Evolutionary conservation across 2,888 invertebrate genomes (phyloP).

Genomic region (Sphecodes monilicornis): DNA sequence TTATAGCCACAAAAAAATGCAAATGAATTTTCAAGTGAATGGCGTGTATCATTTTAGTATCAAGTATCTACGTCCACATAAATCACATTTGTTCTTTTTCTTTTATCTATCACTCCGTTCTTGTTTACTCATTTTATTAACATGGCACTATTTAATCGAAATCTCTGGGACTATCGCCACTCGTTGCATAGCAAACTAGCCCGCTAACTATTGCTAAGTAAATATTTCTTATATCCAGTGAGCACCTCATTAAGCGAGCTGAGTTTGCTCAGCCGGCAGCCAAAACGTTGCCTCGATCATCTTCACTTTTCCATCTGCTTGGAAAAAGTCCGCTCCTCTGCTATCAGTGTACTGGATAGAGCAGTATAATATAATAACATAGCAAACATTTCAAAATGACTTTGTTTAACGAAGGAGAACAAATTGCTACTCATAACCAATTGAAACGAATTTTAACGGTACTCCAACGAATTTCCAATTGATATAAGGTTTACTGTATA

Average conservation of each 20-base stretch:
- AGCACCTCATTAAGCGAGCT: background rate
- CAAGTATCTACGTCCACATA: background rate
- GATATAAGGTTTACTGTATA: background rate
- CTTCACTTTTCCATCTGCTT: background rate
- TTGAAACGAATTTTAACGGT: background rate
- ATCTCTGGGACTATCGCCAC: background rate
- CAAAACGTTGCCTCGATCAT: background rate
- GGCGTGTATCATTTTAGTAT: too few species aligned
- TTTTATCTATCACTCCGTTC: background rate
- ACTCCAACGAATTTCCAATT: background rate
- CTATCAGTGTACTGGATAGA: background rate
- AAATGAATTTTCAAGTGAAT: background rate
- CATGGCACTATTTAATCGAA: background rate
- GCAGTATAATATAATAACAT: background rate
- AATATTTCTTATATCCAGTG: background rate
- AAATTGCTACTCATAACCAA: background rate
- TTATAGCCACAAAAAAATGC: too few species aligned
- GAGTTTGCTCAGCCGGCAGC: background rate
- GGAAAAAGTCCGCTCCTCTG: background rate
- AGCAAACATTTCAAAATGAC: background rate
- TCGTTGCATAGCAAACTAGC: background rate
- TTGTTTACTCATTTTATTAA: background rate
- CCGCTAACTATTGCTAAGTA: background rate
- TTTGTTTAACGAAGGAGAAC: background rate
- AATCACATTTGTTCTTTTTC: background rate